Base-by-base conservation (phyloP, 2,888 invertebrate species). In the Lagria hirta region DNA sequence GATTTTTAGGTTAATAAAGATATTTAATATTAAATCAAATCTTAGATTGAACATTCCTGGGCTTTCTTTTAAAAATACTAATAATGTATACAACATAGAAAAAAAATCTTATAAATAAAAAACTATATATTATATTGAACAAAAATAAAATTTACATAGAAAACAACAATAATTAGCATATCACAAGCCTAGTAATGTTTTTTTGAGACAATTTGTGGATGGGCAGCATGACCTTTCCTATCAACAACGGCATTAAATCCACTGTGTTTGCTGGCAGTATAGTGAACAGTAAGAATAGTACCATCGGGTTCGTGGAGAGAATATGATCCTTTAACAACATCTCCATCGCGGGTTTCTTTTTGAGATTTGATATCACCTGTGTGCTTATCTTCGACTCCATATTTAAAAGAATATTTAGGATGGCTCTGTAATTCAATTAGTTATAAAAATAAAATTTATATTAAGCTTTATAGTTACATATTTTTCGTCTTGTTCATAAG, bases 291-390 rank as follows among this genome's bases (percentile, higher is more conserved):
- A 57, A 80, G 71, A 45, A 76, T 61, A 24, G 79, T 76, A 49
- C 79, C 77, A 55, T 78, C 79, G 24, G 77, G 73, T 60, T 79
- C 78, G 21, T 78, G 71, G 43, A 78, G 71, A 54, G 78, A 76
- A 67, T 79, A 79, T 51, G 75, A 74, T 3, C 79, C 79, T 24
- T 71, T 72, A 6, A 79, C 78, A 47, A 69, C 64, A 53, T 78
- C 76, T 1, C 79, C 79, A 40, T 78, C 77, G 32, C 79, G 70
- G 10, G 69, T 61, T 59, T 79, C 79, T 15, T 72, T 68, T 44
- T 79, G 79, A 16, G 73, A 73, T 52, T 79, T 79, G 49, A 75
- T 73, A 56, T 79, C 79, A 10, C 78, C 79, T 0, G 78, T 79
- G 48, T 75, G 75, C 42, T 73, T 71, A 45, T 79, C 79, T 11